These are phyloP conservation scores for Phengaris arion DNA, from an alignment of 2,888 invertebrate genomes.

Conservation along the genomic window DNA sequence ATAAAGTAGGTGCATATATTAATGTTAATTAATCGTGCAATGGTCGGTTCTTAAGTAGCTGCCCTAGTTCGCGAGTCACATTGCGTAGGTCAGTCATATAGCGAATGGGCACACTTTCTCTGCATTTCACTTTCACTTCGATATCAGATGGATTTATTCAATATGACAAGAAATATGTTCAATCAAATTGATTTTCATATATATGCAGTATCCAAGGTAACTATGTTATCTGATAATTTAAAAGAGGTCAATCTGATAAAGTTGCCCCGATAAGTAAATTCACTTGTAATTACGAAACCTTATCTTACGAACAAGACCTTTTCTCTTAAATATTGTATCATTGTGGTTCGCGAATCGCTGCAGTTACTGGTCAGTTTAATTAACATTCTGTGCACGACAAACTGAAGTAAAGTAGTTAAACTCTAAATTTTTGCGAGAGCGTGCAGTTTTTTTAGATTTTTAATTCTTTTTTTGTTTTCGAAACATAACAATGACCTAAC, in stretches of 20 bases:
- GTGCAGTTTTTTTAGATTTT: no score
- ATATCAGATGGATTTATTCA: constrained; percentile 25
- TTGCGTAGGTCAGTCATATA: constrained; percentile 71
- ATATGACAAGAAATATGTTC: constrained; percentile 10
- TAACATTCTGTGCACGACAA: neutral
- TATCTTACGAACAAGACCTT: neutral
- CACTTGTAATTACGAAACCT: neutral
- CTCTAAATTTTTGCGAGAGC: neutral
- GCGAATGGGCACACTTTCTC: constrained; percentile 60
- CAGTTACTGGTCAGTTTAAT: neutral
- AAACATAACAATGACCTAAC: no score
- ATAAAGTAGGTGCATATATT: constrained; percentile 7
- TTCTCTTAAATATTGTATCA: neutral
- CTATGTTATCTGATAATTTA: constrained; percentile 10
- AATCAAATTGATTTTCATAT: constrained; percentile 28
- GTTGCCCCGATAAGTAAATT: neutral
- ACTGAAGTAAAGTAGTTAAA: neutral
- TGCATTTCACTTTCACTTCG: constrained; percentile 57
- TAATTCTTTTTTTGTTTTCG: no score
- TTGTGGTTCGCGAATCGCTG: neutral
- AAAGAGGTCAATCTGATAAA: constrained; percentile 16
- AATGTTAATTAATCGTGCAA: constrained; percentile 30
- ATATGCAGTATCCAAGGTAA: neutral
- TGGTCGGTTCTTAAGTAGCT: constrained; percentile 41
- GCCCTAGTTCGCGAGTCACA: constrained; percentile 61